A percentile compares a stretch with the other conserved stretches of the same genome.
phyloP scores from a whole-genome alignment of 2,797 vertebrate species.

The Sebastes taczanowskii region DNA sequence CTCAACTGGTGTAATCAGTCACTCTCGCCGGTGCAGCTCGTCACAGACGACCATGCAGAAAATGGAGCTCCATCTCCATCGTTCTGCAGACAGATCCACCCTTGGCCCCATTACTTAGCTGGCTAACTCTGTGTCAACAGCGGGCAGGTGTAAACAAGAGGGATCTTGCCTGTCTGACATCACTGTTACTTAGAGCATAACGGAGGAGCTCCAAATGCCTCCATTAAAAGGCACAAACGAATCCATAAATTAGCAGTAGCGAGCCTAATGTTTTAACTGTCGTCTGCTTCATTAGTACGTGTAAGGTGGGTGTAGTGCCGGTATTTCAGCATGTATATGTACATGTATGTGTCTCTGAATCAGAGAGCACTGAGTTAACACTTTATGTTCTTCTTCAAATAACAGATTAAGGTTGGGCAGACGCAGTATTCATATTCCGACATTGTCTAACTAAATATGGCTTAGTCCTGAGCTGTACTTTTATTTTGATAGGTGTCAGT shows the following conservation, averaged over 20 bases:
- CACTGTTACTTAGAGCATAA: slow-evolving; percentile 2
- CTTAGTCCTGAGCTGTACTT: neutral
- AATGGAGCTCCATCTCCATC: slow-evolving; percentile 57
- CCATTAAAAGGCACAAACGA: slow-evolving; percentile 17
- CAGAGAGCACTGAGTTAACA: neutral
- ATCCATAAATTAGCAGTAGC: slow-evolving; percentile 34
- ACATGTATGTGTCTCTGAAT: neutral
- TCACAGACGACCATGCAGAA: slow-evolving; percentile 57
- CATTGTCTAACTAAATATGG: neutral
- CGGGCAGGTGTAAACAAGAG: slow-evolving; percentile 53
- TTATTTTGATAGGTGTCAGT: neutral
- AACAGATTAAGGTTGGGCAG: neutral
- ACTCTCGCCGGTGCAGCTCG: slow-evolving; percentile 9
- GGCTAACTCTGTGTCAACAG: slow-evolving; percentile 47
- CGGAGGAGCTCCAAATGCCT: neutral
- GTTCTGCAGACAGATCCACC: slow-evolving; percentile 38
- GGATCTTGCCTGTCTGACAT: slow-evolving; percentile 6
- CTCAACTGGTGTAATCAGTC: slow-evolving; percentile 53
- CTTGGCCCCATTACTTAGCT: slow-evolving; percentile 56
- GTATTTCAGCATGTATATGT: neutral
- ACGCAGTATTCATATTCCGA: neutral
- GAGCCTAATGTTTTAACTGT: slow-evolving; percentile 3
- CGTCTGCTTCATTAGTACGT: slow-evolving; percentile 8
- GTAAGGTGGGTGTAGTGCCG: neutral
- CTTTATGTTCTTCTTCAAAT: neutral